A percentile compares a stretch with the other conserved stretches of the same genome.
phyloP scores from a whole-genome alignment of 2,797 vertebrate genomes.

The Xenopus petersii region DNA sequence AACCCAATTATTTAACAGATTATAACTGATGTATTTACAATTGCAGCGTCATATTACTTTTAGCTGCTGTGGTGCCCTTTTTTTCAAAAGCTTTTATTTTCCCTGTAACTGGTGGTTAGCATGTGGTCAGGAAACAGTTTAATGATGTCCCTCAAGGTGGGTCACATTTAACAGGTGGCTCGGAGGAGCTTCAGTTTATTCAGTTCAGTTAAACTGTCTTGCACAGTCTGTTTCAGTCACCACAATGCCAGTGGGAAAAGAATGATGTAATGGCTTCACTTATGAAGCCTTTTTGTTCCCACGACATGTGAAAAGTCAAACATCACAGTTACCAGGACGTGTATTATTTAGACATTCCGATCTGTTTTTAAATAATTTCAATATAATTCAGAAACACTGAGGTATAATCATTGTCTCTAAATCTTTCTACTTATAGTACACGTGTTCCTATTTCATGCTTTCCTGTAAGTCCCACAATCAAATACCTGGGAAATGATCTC shows the following conservation, averaged over 20 bases:
- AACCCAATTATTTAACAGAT: constrained; percentile 5
- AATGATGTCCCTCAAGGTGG: constrained; percentile 56
- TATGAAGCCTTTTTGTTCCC: not conserved
- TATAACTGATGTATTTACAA: constrained; percentile 35
- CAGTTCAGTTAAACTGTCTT: constrained; percentile 58
- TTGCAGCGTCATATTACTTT: constrained; percentile 48
- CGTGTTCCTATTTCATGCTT: too few relatives aligned
- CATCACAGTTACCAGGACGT: constrained; percentile 1
- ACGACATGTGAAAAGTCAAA: constrained; percentile 11
- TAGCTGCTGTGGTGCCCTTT: constrained; percentile 1
- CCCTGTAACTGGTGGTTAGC: constrained; percentile 54
- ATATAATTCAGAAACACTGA: too few relatives aligned
- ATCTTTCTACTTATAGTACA: too few relatives aligned
- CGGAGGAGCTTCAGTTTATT: constrained; percentile 33
- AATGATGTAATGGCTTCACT: constrained; percentile 28
- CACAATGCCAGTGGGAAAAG: constrained; percentile 48
- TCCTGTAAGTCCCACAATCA: too few relatives aligned
- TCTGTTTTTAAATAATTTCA: too few relatives aligned
- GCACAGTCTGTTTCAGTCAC: constrained; percentile 42
- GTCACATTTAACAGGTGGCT: constrained; percentile 55
- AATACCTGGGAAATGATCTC: too few relatives aligned
- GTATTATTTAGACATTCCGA: not conserved
- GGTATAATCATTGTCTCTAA: too few relatives aligned
- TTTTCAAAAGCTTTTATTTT: constrained; percentile 25
- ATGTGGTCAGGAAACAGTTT: constrained; percentile 61